Evolutionary conservation across 2,113 vertebrate species (phyloP).

Genomic region (Lynx canadensis): DNA sequence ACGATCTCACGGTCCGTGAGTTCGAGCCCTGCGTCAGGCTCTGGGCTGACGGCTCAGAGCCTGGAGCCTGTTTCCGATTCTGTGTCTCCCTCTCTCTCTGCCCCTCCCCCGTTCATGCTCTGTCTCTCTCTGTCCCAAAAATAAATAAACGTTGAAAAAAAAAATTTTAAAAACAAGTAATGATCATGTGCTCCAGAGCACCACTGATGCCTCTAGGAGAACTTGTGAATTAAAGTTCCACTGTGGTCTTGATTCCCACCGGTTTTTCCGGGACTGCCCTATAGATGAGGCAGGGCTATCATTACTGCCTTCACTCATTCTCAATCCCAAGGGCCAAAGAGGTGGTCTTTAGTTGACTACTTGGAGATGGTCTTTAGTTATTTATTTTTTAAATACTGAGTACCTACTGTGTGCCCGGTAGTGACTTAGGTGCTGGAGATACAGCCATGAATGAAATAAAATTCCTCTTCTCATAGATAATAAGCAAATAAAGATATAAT

Average conservation of each 20-base stretch:
- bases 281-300: background rate
- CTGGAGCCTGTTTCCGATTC: too few relatives aligned
- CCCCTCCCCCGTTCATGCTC: too few relatives aligned
- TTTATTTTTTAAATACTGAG: background rate
- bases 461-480: background rate
- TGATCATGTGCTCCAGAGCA: background rate
- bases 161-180: slow-evolving; percentile 13
- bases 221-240: background rate
- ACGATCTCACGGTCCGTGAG: too few relatives aligned
- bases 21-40: too few relatives aligned
- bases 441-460: background rate
- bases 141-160: too few relatives aligned
- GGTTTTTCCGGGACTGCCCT: background rate
- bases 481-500: background rate
- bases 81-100: too few relatives aligned
- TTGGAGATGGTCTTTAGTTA: background rate
- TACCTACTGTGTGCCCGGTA: background rate
- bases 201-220: background rate
- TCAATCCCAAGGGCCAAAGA: background rate
- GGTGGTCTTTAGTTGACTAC: background rate
- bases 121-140: too few relatives aligned
- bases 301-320: background rate
- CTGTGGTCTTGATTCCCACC: background rate
- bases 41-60: too few relatives aligned
- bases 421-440: background rate